Evolutionary conservation across 1,140 invertebrate species (phyloP).

Genomic region (Pseudobourletiella spinata): DNA sequence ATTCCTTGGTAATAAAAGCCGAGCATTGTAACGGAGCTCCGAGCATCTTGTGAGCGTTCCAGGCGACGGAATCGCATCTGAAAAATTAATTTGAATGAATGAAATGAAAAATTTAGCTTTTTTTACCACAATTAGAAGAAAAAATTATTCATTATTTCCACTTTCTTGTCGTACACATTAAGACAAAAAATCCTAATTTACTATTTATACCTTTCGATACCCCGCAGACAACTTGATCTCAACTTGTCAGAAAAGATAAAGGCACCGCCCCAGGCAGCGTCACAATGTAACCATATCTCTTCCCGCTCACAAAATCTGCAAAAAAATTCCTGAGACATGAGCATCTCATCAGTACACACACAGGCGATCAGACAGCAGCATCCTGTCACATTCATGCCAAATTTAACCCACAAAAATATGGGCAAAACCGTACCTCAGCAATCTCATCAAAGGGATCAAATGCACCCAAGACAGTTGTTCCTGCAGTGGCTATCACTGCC

Average conservation of each 20-base stretch:
- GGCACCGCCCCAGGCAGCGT: slow-evolving; percentile 52
- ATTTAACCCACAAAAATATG: too few species aligned
- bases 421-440: slow-evolving; percentile 50
- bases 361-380: too few species aligned
- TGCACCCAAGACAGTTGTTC: slow-evolving; percentile 69
- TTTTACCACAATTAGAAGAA: too few species aligned
- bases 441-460: slow-evolving; percentile 70
- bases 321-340: not conserved
- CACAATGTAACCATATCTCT: slow-evolving; percentile 51
- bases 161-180: too few species aligned
- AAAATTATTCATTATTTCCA: too few species aligned
- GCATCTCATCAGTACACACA: too few species aligned
- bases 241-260: slow-evolving; percentile 46
- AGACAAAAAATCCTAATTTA: too few species aligned
- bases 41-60: slow-evolving; percentile 91
- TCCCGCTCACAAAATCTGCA: slow-evolving; percentile 43
- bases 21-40: slow-evolving; percentile 83
- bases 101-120: too few species aligned
- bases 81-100: slow-evolving; percentile 15
- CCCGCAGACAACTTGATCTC: slow-evolving; percentile 38
- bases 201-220: slow-evolving; percentile 24
- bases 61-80: slow-evolving; percentile 71
- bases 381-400: too few species aligned
- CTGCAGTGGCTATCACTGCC: slow-evolving; percentile 63
- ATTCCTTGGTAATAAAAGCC: slow-evolving; percentile 58